These are phyloP conservation scores for Apamea sordens DNA, from an alignment of 2,888 invertebrate species.

Conservation along the genomic window DNA sequence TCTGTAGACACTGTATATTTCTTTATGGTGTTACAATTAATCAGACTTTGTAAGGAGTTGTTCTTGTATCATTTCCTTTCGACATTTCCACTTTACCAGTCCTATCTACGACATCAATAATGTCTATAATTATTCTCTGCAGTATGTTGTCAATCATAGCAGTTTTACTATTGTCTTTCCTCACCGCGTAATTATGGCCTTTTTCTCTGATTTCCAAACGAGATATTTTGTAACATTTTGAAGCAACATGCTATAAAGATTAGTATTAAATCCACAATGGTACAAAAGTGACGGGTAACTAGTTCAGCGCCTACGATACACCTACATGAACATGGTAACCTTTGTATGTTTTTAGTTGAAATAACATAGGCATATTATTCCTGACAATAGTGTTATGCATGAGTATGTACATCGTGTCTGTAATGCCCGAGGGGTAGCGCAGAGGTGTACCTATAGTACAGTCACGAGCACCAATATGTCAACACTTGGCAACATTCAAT, in stretches of 20 bases:
- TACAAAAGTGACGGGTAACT: conserved; percentile 29
- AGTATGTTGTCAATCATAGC: conserved; percentile 13
- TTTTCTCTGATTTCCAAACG: conserved; percentile 18
- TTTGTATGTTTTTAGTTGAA: conserved; percentile 42
- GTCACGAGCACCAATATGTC: too few relatives aligned
- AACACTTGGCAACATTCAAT: too few relatives aligned
- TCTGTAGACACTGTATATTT: not conserved
- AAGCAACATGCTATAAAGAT: conserved; percentile 27
- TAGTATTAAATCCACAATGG: conserved; percentile 22
- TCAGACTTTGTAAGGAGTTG: not conserved
- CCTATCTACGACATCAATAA: conserved; percentile 19
- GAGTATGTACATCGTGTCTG: not conserved
- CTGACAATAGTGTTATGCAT: conserved; percentile 19
- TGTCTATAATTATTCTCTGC: not conserved
- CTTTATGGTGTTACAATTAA: not conserved
- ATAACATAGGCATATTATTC: conserved; percentile 11
- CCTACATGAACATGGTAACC: conserved; percentile 30
- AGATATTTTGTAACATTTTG: conserved; percentile 18
- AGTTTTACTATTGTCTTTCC: conserved; percentile 4
- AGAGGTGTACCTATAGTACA: not conserved
- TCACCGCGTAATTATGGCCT: not conserved
- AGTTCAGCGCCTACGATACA: conserved; percentile 46
- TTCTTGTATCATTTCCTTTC: conserved; percentile 12
- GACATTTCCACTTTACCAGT: not conserved
- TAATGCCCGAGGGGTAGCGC: too few relatives aligned